Evolutionary conservation across 2,113 vertebrate genomes (phyloP).

Genomic region (Athene cunicularia): DNA sequence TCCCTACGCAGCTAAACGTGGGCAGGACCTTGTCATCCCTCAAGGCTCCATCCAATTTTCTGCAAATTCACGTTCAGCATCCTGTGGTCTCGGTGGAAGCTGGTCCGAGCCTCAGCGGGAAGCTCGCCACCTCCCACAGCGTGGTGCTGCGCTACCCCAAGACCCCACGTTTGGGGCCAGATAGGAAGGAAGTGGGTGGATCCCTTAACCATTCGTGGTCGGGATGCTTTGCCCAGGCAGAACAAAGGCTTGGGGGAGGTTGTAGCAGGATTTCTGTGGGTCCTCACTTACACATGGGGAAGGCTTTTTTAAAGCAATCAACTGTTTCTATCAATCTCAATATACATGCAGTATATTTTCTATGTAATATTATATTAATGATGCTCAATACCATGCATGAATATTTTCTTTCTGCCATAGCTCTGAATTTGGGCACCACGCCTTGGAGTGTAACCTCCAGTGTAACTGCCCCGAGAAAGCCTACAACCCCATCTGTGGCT

Average conservation of each 20-base stretch:
- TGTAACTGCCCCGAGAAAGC: constrained; percentile 75
- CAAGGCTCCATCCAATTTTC: background rate
- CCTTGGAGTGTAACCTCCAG: constrained; percentile 38
- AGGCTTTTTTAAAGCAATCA: background rate
- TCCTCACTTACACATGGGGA: rapidly evolving
- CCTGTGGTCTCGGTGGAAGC: background rate
- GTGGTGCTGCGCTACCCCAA: background rate
- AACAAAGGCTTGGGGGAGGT: background rate
- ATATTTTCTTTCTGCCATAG: background rate
- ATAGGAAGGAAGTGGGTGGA: background rate
- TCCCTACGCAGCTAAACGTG: rapidly evolving
- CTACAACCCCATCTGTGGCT: constrained; percentile 86
- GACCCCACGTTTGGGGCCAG: background rate
- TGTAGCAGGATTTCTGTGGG: background rate
- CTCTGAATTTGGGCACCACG: background rate
- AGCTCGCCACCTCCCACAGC: background rate
- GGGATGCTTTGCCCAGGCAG: background rate
- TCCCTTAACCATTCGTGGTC: background rate
- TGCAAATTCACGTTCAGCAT: background rate
- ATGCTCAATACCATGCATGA: rapidly evolving
- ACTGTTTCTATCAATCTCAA: background rate
- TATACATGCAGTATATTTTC: rapidly evolving
- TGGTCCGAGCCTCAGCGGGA: rapidly evolving
- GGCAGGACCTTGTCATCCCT: background rate
- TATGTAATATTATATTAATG: rapidly evolving